Conservation (phyloP, 2,797 vertebrate genomes). For the Lindbergichthys nudifrons region DNA sequence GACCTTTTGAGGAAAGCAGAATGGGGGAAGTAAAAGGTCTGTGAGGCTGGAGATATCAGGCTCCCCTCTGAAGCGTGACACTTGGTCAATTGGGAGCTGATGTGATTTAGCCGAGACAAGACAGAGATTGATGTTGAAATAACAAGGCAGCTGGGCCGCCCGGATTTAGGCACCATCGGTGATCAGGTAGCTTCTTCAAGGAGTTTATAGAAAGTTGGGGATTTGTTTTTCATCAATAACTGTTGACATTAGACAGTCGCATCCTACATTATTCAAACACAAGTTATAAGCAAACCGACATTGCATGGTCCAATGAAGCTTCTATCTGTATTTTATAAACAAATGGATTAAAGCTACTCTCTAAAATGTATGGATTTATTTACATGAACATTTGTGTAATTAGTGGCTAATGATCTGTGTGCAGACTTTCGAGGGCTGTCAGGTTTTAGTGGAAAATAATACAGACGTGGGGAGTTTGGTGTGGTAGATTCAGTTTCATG, state of each 20-base stretch:
- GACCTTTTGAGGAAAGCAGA: slow-evolving; percentile 65
- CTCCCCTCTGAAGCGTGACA: slow-evolving; percentile 64
- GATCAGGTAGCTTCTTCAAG: slow-evolving; percentile 22
- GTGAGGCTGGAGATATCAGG: slow-evolving; percentile 48
- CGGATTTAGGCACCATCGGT: not conserved
- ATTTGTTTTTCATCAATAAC: slow-evolving; percentile 25
- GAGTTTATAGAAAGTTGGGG: slow-evolving; percentile 12
- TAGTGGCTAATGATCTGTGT: slow-evolving; percentile 57
- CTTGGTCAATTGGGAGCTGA: slow-evolving; percentile 70
- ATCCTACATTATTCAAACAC: slow-evolving; percentile 18
- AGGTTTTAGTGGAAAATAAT: slow-evolving; percentile 2
- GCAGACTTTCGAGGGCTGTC: slow-evolving; percentile 34
- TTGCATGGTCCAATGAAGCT: not conserved
- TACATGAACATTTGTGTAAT: slow-evolving; percentile 39
- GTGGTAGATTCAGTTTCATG: slow-evolving; percentile 42
- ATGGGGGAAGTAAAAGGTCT: slow-evolving; percentile 66
- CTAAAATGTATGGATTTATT: slow-evolving; percentile 28
- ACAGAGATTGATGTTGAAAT: slow-evolving; percentile 63
- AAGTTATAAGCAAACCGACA: slow-evolving; percentile 2
- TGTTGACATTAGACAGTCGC: not conserved
- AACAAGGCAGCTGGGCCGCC: slow-evolving; percentile 52
- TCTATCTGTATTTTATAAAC: slow-evolving; percentile 1
- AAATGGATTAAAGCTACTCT: slow-evolving; percentile 14
- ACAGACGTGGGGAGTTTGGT: slow-evolving; percentile 14
- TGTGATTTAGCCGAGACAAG: slow-evolving; percentile 64